These are phyloP conservation scores for Aphidius gifuensis DNA, from an alignment of 1,140 invertebrate genomes.

Conservation along the genomic window DNA sequence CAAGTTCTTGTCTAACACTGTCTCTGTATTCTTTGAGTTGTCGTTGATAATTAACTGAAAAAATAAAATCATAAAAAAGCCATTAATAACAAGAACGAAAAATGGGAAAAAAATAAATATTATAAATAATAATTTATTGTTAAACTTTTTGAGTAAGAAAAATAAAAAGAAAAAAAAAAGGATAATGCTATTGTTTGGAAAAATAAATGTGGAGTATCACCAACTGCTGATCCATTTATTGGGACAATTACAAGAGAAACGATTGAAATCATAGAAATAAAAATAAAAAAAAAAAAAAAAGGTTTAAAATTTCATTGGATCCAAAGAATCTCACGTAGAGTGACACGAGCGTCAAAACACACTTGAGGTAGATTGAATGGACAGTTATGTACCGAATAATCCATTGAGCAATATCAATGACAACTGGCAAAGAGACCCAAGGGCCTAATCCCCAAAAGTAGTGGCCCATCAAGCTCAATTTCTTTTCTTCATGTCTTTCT, in stretches of 20 bases:
- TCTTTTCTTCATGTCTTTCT: neutral
- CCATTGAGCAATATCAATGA: conserved; percentile 42
- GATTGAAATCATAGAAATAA: neutral
- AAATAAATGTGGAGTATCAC: no score
- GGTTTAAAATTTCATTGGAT: conserved; percentile 4
- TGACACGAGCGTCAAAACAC: conserved; percentile 43
- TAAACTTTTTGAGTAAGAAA: no score
- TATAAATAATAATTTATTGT: neutral
- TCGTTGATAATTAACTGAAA: neutral
- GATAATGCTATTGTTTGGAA: no score
- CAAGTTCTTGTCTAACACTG: no score
- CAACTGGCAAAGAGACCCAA: conserved; percentile 26
- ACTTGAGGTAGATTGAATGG: conserved; percentile 24
- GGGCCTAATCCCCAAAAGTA: conserved; percentile 38
- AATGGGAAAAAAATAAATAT: neutral
- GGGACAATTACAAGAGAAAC: neutral
- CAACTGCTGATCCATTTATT: neutral
- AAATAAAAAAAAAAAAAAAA: conserved; percentile 12
- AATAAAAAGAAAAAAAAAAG: no score
- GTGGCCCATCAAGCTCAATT: conserved; percentile 30
- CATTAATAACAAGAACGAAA: no score
- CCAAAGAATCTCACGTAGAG: conserved; percentile 5
- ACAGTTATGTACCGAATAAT: conserved; percentile 29
- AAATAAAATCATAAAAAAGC: neutral
- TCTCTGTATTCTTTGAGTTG: neutral